phyloP scores from a whole-genome alignment of 2,888 invertebrate genomes.

The Cistogaster globosa region DNA sequence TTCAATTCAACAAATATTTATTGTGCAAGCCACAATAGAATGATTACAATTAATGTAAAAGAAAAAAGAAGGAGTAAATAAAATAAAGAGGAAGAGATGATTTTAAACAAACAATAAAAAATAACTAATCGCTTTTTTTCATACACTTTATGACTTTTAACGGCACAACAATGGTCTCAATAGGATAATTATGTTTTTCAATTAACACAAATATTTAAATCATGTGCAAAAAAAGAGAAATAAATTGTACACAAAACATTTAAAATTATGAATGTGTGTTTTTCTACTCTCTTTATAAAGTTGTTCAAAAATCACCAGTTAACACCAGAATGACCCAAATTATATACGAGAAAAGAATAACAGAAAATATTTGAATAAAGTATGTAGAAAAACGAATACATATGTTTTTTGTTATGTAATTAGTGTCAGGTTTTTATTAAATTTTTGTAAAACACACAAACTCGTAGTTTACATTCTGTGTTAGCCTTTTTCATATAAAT shows the following conservation, averaged over 20 bases:
- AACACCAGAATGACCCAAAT: constrained; percentile 38
- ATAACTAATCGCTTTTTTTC: no score
- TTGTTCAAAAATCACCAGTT: background rate
- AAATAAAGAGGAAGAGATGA: no score
- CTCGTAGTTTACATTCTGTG: background rate
- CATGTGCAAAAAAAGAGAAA: constrained; percentile 27
- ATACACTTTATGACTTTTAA: no score
- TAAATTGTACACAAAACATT: no score
- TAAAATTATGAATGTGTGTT: background rate
- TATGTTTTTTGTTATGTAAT: constrained; percentile 26
- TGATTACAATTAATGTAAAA: no score
- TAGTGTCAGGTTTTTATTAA: constrained; percentile 26
- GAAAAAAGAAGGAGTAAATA: no score
- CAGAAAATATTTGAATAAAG: constrained; percentile 9
- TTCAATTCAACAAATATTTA: background rate
- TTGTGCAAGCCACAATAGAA: no score
- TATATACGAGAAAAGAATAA: constrained; percentile 9
- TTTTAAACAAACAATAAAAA: no score
- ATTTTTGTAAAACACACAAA: constrained; percentile 10
- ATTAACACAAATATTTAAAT: constrained; percentile 46
- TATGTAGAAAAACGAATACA: constrained; percentile 6
- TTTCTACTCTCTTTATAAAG: background rate
- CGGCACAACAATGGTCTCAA: no score
- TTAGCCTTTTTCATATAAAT: no score
- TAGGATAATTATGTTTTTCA: no score